Conservation (phyloP, 2,888 invertebrate genomes). For the Monoplex corrugatus region DNA sequence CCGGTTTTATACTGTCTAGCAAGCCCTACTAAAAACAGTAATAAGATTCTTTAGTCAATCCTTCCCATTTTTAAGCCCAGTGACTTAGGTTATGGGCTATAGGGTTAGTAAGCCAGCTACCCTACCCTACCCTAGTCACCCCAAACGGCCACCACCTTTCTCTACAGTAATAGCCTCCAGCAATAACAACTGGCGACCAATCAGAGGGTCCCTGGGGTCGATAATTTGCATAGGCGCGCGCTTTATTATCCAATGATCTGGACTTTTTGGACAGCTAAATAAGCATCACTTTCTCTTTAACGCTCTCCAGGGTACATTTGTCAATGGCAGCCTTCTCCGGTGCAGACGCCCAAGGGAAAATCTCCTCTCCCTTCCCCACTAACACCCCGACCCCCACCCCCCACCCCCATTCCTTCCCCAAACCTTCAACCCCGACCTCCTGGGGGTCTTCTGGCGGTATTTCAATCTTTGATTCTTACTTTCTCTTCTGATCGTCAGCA, state of each 20-base stretch:
- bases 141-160: neutral
- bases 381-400: too few relatives aligned
- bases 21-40: neutral
- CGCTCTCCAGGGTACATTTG: conserved; percentile 38
- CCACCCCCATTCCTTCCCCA: too few relatives aligned
- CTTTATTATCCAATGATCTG: conserved; percentile 44
- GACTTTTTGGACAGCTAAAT: conserved; percentile 43
- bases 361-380: too few relatives aligned
- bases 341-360: conserved; percentile 9
- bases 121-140: neutral
- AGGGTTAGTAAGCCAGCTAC: too few relatives aligned
- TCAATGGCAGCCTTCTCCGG: conserved; percentile 39
- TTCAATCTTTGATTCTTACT: neutral
- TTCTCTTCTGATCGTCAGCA: neutral
- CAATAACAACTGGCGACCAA: conserved; percentile 23
- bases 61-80: too few relatives aligned
- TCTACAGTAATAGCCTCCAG: neutral
- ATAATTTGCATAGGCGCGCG: conserved; percentile 21
- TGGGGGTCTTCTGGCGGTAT: neutral
- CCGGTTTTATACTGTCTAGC: neutral
- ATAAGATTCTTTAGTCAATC: too few relatives aligned
- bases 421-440: too few relatives aligned
- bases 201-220: conserved; percentile 17
- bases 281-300: conserved; percentile 46
- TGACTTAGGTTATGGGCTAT: too few relatives aligned